Evolutionary conservation across 2,797 vertebrate genomes (phyloP).

Genomic region (Gallinago stenura): DNA sequence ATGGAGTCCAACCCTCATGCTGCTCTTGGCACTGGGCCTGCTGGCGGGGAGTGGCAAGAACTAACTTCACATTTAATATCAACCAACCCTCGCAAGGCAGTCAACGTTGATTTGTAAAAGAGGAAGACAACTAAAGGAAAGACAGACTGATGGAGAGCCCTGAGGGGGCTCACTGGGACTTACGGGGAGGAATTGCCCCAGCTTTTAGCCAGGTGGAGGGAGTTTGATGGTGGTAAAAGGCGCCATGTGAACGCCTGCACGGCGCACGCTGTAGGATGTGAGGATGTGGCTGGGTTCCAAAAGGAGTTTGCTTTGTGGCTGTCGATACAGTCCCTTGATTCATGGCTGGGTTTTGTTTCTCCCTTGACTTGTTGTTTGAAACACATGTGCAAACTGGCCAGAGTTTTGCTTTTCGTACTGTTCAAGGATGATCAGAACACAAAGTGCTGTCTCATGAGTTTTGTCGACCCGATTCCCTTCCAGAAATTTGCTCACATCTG

Average conservation of each 20-base stretch:
- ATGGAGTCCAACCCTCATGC: not conserved
- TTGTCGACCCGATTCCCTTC: conserved; percentile 64
- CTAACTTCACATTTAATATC: not conserved
- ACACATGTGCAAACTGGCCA: conserved; percentile 64
- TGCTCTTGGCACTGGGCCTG: not conserved
- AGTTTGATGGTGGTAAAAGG: not conserved
- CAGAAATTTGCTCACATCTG: conserved; percentile 75
- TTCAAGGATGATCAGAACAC: conserved; percentile 36
- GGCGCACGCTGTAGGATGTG: not conserved
- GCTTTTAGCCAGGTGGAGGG: conserved; percentile 46
- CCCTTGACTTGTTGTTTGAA: conserved; percentile 56
- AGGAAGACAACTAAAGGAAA: not conserved
- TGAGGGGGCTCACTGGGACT: not conserved
- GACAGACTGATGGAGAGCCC: not conserved
- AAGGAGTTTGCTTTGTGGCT: conserved; percentile 49
- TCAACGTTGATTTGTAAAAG: not conserved
- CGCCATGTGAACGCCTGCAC: not conserved
- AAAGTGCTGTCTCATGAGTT: conserved; percentile 69
- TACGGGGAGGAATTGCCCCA: not conserved
- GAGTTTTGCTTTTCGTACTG: conserved; percentile 23
- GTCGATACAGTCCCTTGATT: conserved; percentile 55
- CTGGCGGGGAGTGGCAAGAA: not conserved
- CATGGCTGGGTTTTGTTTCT: conserved; percentile 40
- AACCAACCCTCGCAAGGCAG: not conserved
- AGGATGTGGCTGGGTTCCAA: conserved; percentile 59